phyloP scores from a whole-genome alignment of 2,888 invertebrate species.

The Thera obeliscata region DNA sequence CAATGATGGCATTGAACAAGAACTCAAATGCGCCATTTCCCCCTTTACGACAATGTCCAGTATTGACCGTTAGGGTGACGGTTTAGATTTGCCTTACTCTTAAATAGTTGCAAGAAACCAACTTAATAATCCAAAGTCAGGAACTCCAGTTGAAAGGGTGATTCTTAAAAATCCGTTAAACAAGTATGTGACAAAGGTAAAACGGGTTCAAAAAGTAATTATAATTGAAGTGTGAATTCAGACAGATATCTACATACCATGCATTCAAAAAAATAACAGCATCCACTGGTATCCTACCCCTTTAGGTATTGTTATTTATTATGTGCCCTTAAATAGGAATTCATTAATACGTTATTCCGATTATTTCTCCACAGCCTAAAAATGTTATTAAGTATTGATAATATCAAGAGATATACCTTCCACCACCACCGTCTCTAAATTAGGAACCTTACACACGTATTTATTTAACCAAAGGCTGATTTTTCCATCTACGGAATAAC shows the following conservation, averaged over 20 bases:
- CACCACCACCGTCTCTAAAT: too few species aligned
- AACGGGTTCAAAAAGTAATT: not conserved
- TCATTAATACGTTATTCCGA: not conserved
- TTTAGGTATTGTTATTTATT: too few species aligned
- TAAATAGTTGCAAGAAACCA: not conserved
- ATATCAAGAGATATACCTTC: too few species aligned
- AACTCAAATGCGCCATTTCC: not conserved
- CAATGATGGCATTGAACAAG: not conserved
- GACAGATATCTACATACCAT: not conserved
- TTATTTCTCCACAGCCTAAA: too few species aligned
- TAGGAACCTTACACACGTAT: too few species aligned
- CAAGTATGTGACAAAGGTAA: not conserved
- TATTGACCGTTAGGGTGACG: slow-evolving; percentile 15
- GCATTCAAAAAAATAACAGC: not conserved
- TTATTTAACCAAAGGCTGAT: too few species aligned
- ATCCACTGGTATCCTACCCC: not conserved
- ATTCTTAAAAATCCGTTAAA: not conserved
- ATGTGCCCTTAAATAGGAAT: not conserved
- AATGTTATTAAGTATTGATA: too few species aligned
- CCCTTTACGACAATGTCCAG: not conserved
- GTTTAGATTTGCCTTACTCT: slow-evolving; percentile 5
- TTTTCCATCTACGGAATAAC: too few species aligned
- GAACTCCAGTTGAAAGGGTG: not conserved
- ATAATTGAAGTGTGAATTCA: not conserved
- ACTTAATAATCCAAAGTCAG: not conserved